Evolutionary conservation across 2,113 vertebrate species (phyloP).

Genomic region (Oophaga pumilio): DNA sequence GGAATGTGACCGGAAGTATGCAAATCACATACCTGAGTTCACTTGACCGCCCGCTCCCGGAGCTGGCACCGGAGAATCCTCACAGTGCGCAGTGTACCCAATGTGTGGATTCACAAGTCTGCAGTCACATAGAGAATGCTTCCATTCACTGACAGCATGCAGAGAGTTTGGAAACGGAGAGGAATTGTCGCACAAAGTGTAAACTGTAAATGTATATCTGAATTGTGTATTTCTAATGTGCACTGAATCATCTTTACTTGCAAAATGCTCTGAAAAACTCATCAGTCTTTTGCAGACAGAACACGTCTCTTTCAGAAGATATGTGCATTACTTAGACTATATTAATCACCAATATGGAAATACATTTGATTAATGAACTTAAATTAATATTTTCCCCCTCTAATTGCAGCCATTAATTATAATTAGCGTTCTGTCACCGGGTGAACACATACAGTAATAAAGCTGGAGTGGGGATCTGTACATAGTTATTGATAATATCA

Average conservation of each 20-base stretch:
- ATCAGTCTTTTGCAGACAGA: background rate
- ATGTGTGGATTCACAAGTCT: too few species aligned
- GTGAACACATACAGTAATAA: background rate
- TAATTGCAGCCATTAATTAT: background rate
- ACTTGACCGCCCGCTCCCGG: too few species aligned
- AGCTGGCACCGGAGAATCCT: too few species aligned
- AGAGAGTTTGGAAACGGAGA: background rate
- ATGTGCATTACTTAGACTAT: background rate
- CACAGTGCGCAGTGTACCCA: too few species aligned
- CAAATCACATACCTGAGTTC: too few species aligned
- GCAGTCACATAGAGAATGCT: background rate
- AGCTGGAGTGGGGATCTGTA: background rate
- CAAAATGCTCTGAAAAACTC: background rate
- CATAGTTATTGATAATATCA: background rate
- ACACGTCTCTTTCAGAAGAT: background rate
- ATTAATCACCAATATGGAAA: background rate
- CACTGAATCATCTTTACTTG: background rate
- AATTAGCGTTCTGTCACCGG: background rate
- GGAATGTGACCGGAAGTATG: too few species aligned
- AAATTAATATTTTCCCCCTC: background rate
- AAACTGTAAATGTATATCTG: background rate
- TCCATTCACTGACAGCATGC: background rate
- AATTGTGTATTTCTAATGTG: background rate
- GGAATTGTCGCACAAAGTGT: background rate
- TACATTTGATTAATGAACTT: slow-evolving; percentile 4